Percentiles rank a stretch among this genome's conserved stretches.
These are phyloP conservation scores for Gastrophysa polygoni DNA, from an alignment of 2,888 invertebrate species.

Conservation along the genomic window DNA sequence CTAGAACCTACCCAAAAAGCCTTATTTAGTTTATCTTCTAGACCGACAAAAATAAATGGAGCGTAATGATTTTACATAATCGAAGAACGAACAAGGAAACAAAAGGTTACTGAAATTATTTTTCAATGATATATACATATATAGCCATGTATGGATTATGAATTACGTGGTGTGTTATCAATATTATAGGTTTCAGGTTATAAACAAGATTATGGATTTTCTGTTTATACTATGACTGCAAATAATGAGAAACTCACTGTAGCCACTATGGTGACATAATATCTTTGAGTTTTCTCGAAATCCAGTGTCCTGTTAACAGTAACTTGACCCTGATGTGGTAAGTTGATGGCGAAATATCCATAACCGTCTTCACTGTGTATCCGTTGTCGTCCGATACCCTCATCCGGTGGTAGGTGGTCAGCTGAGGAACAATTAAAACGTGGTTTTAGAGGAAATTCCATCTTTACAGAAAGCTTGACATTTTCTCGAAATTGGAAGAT, in stretches of 20 bases:
- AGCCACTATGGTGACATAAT: conserved; percentile 86
- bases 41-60: background rate
- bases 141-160: background rate
- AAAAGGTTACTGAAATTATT: too few species aligned
- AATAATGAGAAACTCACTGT: conserved; percentile 66
- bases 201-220: too few species aligned
- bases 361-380: conserved; percentile 78
- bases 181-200: too few species aligned
- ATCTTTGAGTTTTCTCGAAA: conserved; percentile 85
- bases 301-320: conserved; percentile 85
- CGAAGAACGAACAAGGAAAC: background rate
- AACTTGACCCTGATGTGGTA: conserved; percentile 88
- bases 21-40: background rate
- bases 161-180: too few species aligned
- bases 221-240: too few species aligned
- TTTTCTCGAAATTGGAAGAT: too few species aligned
- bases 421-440: conserved; percentile 26
- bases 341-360: conserved; percentile 82
- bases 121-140: too few species aligned
- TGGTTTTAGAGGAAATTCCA: too few species aligned
- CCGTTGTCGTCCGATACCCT: conserved; percentile 63
- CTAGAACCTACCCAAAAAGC: background rate
- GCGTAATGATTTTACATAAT: background rate
- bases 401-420: conserved; percentile 56
- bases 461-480: too few species aligned